phyloP scores from a whole-genome alignment of 2,888 invertebrate genomes.

The Microdon myrmicae region DNA sequence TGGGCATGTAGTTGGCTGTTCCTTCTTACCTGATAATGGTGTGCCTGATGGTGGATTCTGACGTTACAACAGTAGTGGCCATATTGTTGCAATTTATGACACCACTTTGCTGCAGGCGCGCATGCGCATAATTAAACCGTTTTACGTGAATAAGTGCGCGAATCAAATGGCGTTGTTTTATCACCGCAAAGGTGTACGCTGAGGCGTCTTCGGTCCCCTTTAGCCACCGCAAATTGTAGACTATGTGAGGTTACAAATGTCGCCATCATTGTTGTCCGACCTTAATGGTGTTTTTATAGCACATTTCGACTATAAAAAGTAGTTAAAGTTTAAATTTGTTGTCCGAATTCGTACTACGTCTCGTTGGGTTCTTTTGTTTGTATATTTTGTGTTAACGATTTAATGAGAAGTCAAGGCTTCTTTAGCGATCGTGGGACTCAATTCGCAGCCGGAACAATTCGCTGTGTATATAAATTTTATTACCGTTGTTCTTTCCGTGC shows the following conservation, averaged over 20 bases:
- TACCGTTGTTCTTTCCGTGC: constrained; percentile 37
- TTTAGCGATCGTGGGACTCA: constrained; percentile 13
- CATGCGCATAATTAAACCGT: constrained; percentile 50
- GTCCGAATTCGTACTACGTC: no score
- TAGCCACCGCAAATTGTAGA: constrained; percentile 15
- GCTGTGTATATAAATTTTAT: constrained; percentile 36
- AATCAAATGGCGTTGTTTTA: constrained; percentile 45
- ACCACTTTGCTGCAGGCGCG: constrained; percentile 37
- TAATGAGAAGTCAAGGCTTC: constrained; percentile 6
- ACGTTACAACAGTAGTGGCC: constrained; percentile 33
- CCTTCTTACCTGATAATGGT: neutral
- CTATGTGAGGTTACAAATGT: constrained; percentile 3
- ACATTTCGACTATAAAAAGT: constrained; percentile 30
- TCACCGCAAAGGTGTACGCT: no score
- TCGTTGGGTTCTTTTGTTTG: constrained; percentile 13
- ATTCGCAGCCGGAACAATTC: no score
- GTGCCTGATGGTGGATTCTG: constrained; percentile 7
- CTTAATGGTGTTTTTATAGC: constrained; percentile 26
- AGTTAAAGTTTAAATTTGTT: constrained; percentile 23
- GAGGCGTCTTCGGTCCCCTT: no score
- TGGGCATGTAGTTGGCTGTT: no score
- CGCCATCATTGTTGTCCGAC: constrained; percentile 7
- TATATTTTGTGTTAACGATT: constrained; percentile 10
- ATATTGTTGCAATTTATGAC: constrained; percentile 47
- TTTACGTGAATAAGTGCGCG: constrained; percentile 36